phyloP scores from a whole-genome alignment of 2,797 vertebrate species.

The Loris lydekkerianus region DNA sequence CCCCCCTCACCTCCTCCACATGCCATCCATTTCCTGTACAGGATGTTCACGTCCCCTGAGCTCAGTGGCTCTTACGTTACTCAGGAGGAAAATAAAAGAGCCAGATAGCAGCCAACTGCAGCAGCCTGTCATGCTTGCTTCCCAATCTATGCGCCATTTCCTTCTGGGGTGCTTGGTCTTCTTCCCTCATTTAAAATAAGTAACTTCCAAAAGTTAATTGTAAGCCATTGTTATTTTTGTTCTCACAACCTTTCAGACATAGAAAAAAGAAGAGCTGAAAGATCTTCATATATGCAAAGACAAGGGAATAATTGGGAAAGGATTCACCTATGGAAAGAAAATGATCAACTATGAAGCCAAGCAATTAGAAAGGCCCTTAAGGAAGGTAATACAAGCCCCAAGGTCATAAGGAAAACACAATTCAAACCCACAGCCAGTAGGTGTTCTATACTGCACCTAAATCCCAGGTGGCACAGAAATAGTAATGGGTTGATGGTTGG shows the following conservation, averaged over 20 bases:
- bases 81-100: constrained; percentile 76
- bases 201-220: constrained; percentile 27
- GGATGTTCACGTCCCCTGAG: constrained; percentile 59
- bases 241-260: constrained; percentile 62
- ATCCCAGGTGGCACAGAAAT: background rate
- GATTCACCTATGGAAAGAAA: background rate
- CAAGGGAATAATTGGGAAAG: background rate
- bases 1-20: constrained; percentile 29
- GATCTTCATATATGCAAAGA: background rate
- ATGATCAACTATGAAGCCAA: background rate
- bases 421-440: background rate
- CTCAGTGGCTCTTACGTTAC: constrained; percentile 67
- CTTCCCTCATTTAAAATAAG: constrained; percentile 74
- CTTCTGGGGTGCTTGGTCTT: constrained; percentile 58
- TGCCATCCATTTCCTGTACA: constrained; percentile 64
- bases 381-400: background rate
- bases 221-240: constrained; percentile 55
- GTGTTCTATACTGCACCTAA: background rate
- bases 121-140: background rate
- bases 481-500: no score
- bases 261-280: background rate
- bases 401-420: background rate
- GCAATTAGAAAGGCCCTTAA: background rate
- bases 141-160: constrained; percentile 60
- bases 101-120: constrained; percentile 50